Evolutionary conservation across 2,888 invertebrate species (phyloP).

Genomic region (Phaedon cochleariae): DNA sequence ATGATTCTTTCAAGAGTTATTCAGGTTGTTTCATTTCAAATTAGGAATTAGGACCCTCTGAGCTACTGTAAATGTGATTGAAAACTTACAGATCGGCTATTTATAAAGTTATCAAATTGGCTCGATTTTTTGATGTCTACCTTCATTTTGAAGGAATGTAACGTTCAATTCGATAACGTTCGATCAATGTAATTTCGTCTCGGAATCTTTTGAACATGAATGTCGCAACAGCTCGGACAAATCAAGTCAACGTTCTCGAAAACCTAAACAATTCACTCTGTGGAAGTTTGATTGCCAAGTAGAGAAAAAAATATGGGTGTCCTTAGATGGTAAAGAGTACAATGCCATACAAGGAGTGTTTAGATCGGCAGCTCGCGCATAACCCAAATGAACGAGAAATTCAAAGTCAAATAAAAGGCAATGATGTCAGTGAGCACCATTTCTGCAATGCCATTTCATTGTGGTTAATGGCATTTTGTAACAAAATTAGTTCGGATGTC

Average conservation of each 20-base stretch:
- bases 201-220: neutral
- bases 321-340: slow-evolving; percentile 16
- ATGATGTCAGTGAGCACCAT: slow-evolving; percentile 6
- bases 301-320: slow-evolving; percentile 10
- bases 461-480: neutral
- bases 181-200: too few species aligned
- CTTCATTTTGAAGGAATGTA: too few species aligned
- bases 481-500: too few species aligned
- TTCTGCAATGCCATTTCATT: neutral
- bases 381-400: slow-evolving; percentile 17
- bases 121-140: too few species aligned
- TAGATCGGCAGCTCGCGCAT: slow-evolving; percentile 1
- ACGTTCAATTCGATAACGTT: too few species aligned
- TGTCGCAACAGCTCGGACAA: neutral
- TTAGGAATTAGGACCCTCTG: too few species aligned
- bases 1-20: too few species aligned
- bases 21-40: too few species aligned
- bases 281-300: slow-evolving; percentile 18
- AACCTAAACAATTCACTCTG: slow-evolving; percentile 12
- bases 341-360: slow-evolving; percentile 10
- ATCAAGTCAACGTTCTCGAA: slow-evolving; percentile 4
- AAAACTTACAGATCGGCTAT: too few species aligned
- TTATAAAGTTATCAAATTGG: too few species aligned
- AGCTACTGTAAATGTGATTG: too few species aligned
- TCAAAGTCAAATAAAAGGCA: slow-evolving; percentile 15